phyloP scores from a whole-genome alignment of 2,797 vertebrate genomes.

The Delichon dasypus region DNA sequence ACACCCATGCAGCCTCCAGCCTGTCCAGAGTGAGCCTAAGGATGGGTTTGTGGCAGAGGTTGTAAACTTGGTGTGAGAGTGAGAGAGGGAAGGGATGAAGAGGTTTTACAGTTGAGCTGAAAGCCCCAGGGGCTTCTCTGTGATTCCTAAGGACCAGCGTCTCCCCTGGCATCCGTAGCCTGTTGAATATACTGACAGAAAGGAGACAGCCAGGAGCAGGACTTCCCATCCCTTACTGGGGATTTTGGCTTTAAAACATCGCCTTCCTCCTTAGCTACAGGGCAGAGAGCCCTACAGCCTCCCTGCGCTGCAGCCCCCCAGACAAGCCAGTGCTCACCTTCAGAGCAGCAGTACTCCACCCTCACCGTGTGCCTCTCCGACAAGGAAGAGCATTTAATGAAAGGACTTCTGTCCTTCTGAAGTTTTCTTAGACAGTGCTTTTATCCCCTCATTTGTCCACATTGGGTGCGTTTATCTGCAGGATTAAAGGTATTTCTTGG shows the following conservation, averaged over 20 bases:
- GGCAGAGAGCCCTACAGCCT: background rate
- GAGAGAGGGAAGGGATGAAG: background rate
- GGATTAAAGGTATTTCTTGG: background rate
- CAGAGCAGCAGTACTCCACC: background rate
- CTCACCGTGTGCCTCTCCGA: background rate
- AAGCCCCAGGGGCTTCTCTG: background rate
- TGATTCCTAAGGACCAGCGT: background rate
- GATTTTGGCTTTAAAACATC: background rate
- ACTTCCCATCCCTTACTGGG: background rate
- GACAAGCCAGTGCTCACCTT: background rate
- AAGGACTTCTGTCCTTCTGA: background rate
- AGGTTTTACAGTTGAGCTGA: background rate
- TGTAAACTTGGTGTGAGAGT: background rate
- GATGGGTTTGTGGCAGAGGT: background rate
- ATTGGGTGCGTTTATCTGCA: background rate
- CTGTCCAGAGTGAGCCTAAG: background rate
- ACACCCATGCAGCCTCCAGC: rapidly evolving
- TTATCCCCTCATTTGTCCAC: rapidly evolving
- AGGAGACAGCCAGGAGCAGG: background rate
- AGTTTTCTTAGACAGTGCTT: background rate
- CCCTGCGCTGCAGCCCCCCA: background rate
- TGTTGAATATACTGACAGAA: background rate
- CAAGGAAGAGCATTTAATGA: background rate
- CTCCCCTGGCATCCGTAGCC: background rate
- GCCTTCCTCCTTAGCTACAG: background rate